phyloP scores from a whole-genome alignment of 92 coral and sea anemone species.

The Parazoanthus atlanticus region DNA sequence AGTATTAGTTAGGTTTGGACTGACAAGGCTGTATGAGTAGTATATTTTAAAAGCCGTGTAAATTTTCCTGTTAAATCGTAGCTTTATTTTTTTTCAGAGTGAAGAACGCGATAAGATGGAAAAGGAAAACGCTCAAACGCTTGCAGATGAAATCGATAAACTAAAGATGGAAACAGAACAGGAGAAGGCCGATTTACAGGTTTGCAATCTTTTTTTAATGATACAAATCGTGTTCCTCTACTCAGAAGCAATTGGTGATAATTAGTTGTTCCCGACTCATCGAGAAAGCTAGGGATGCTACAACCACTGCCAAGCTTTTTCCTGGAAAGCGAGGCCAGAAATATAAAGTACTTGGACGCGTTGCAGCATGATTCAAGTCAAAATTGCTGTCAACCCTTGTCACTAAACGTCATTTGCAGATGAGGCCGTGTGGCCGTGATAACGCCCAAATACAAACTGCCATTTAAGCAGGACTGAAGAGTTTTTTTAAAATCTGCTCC shows the following conservation, averaged over 20 bases:
- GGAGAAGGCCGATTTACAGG: conserved; percentile 98
- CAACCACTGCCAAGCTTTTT: background rate
- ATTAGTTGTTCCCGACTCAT: background rate
- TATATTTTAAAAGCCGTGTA: background rate
- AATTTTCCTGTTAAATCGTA: background rate
- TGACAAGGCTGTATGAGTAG: too few species aligned
- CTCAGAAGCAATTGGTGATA: background rate
- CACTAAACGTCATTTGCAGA: too few species aligned
- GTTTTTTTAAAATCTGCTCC: too few species aligned
- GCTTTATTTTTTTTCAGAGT: conserved; percentile 47
- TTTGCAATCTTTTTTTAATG: conserved; percentile 8
- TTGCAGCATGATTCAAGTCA: too few species aligned
- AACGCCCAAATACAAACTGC: too few species aligned
- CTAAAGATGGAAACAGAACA: conserved; percentile 97
- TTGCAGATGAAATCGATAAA: conserved; percentile 93
- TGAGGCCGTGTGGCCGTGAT: too few species aligned
- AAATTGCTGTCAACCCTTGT: too few species aligned
- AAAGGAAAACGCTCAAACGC: conserved; percentile 88
- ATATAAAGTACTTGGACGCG: too few species aligned
- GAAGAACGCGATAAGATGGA: conserved; percentile 94
- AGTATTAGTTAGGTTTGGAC: background rate
- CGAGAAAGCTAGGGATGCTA: background rate
- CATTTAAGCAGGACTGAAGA: too few species aligned
- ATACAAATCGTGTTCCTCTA: background rate
- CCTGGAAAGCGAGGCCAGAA: background rate